phyloP scores from a whole-genome alignment of 2,888 invertebrate genomes.

The Eueremaeus valkanovi region DNA sequence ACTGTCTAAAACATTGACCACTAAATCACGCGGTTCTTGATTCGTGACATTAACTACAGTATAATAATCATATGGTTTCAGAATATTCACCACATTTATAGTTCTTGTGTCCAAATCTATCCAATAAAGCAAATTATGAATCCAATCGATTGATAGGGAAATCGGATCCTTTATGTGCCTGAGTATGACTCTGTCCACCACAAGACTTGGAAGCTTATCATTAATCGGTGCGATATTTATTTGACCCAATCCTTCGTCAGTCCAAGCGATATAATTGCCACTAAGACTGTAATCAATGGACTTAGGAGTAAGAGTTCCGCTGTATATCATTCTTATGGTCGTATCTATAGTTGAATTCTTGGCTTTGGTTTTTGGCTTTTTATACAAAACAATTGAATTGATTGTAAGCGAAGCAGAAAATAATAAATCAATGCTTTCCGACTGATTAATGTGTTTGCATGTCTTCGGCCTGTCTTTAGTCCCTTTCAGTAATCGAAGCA shows the following conservation, averaged over 20 bases:
- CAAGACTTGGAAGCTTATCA: neutral
- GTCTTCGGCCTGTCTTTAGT: neutral
- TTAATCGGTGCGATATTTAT: conserved; percentile 15
- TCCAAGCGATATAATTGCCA: conserved; percentile 14
- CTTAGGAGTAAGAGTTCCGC: neutral
- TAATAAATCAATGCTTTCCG: neutral
- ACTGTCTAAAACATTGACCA: neutral
- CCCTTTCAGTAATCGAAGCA: too few species aligned
- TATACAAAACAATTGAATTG: neutral
- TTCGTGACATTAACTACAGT: neutral
- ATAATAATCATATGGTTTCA: conserved; percentile 2
- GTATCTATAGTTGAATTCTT: neutral
- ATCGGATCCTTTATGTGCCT: neutral
- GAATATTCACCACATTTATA: neutral
- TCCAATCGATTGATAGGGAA: neutral
- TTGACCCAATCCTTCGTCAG: neutral
- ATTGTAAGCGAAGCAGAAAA: conserved; percentile 12
- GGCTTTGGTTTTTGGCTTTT: neutral
- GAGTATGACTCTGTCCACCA: neutral
- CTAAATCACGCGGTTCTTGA: neutral
- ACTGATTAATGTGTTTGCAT: neutral
- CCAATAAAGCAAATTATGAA: conserved; percentile 8
- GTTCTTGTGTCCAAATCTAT: neutral
- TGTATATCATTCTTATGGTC: neutral
- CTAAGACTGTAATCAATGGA: neutral